phyloP scores from a whole-genome alignment of 2,797 vertebrate genomes.

The Myotis planiceps region DNA sequence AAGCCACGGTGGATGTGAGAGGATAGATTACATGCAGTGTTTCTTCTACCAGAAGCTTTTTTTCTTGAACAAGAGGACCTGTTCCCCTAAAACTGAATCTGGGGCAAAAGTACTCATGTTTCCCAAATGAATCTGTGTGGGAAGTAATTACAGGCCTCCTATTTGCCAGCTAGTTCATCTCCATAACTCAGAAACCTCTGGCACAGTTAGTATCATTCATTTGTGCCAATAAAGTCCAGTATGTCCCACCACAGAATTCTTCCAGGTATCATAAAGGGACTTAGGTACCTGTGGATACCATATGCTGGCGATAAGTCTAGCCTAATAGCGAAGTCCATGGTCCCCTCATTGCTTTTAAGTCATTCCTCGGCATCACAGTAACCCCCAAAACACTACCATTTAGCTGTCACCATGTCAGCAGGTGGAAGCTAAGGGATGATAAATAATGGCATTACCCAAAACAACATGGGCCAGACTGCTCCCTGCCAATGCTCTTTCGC shows the following conservation, averaged over 20 bases:
- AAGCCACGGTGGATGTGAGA: neutral
- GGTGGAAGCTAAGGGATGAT: conserved; percentile 47
- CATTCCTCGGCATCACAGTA: conserved; percentile 45
- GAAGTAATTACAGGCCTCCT: neutral
- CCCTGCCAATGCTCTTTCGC: neutral
- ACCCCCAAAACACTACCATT: conserved; percentile 29
- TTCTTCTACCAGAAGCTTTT: neutral
- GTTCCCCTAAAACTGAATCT: neutral
- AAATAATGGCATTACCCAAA: conserved; percentile 33
- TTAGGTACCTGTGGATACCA: conserved; percentile 49
- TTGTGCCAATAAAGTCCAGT: conserved; percentile 1
- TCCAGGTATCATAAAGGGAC: conserved; percentile 70
- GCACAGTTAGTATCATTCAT: conserved; percentile 33
- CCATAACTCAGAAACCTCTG: conserved; percentile 17
- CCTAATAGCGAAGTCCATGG: conserved; percentile 41
- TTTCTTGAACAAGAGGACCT: neutral
- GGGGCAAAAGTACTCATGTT: neutral
- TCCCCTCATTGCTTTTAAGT: conserved; percentile 71
- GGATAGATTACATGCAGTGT: neutral
- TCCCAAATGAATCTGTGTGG: neutral
- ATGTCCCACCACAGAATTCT: conserved; percentile 28
- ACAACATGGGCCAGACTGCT: neutral
- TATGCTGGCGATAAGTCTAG: conserved; percentile 61
- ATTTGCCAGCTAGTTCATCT: neutral
- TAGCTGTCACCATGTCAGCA: conserved; percentile 22